These are phyloP conservation scores for Hedychridium roseum DNA, from an alignment of 2,888 invertebrate genomes.

Conservation along the genomic window DNA sequence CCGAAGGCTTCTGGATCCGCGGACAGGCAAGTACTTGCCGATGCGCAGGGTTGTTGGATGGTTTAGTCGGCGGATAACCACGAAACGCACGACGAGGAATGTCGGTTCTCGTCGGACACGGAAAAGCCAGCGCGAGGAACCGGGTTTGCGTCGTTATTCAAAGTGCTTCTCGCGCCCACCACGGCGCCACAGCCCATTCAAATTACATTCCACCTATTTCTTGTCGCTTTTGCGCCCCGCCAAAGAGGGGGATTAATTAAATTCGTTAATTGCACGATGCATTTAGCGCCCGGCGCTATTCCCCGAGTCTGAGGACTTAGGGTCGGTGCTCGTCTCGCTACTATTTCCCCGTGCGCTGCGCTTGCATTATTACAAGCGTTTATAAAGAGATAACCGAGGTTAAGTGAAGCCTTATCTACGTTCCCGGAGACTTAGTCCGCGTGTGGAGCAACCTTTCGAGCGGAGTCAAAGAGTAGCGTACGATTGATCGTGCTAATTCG, in stretches of 20 bases:
- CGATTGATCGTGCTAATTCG: too few relatives aligned
- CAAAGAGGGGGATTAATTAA: slow-evolving; percentile 58
- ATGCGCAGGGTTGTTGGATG: not conserved
- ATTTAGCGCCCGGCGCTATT: slow-evolving; percentile 46
- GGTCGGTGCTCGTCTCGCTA: too few relatives aligned
- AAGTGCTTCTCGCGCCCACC: slow-evolving; percentile 36
- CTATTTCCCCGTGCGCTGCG: too few relatives aligned
- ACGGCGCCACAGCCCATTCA: slow-evolving; percentile 42
- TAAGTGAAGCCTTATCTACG: too few relatives aligned
- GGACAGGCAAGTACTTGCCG: slow-evolving; percentile 5
- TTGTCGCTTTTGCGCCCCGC: slow-evolving; percentile 44
- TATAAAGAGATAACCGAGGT: too few relatives aligned
- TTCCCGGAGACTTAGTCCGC: too few relatives aligned
- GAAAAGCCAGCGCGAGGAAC: slow-evolving; percentile 10
- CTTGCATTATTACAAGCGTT: too few relatives aligned
- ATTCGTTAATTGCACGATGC: slow-evolving; percentile 61
- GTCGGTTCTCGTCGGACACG: slow-evolving; percentile 12
- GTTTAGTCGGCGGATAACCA: slow-evolving; percentile 24
- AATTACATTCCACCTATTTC: slow-evolving; percentile 55
- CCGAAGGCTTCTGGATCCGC: too few relatives aligned
- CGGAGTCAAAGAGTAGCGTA: too few relatives aligned
- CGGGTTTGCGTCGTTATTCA: slow-evolving; percentile 33
- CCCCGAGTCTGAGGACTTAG: slow-evolving; percentile 17
- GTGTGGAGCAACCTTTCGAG: too few relatives aligned
- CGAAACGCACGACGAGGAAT: slow-evolving; percentile 28